A percentile compares a stretch with the other conserved stretches of the same genome.
phyloP scores from a whole-genome alignment of 2,113 vertebrate species.

The Benitochromis conjunctus region DNA sequence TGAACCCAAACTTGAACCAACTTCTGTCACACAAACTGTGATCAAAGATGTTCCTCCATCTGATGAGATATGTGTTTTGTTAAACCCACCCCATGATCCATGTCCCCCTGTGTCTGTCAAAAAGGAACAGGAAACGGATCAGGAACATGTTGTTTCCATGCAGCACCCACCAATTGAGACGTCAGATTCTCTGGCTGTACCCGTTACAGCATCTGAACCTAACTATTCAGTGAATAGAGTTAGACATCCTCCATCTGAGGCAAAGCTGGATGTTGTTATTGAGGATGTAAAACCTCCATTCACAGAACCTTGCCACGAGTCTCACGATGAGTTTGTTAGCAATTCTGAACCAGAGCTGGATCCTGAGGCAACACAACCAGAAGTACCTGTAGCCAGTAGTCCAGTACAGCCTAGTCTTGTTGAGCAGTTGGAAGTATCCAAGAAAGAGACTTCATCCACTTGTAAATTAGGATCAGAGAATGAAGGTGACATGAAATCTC shows the following conservation, averaged over 20 bases:
- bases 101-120: neutral
- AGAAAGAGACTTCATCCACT: slow-evolving; percentile 57
- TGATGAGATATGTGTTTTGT: slow-evolving; percentile 34
- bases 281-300: slow-evolving; percentile 56
- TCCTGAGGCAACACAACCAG: slow-evolving; percentile 31
- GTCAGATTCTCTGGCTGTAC: slow-evolving; percentile 26
- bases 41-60: slow-evolving; percentile 38
- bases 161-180: slow-evolving; percentile 57
- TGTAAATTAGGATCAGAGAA: slow-evolving; percentile 30
- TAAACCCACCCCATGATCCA: slow-evolving; percentile 8
- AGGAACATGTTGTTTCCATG: slow-evolving; percentile 13
- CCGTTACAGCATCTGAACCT: neutral
- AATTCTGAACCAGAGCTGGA: slow-evolving; percentile 72
- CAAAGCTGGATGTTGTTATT: slow-evolving; percentile 7
- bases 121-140: slow-evolving; percentile 69
- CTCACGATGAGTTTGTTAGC: slow-evolving; percentile 72
- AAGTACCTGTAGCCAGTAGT: slow-evolving; percentile 43
- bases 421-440: slow-evolving; percentile 67
- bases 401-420: slow-evolving; percentile 47
- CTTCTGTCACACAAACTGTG: slow-evolving; percentile 7
- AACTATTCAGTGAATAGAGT: neutral
- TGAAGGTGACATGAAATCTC: slow-evolving; percentile 64
- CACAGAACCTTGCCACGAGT: slow-evolving; percentile 70
- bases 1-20: slow-evolving; percentile 55
- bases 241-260: slow-evolving; percentile 52